phyloP scores from a whole-genome alignment of 2,888 invertebrate genomes.

The Glyphotaelius pellucidus region DNA sequence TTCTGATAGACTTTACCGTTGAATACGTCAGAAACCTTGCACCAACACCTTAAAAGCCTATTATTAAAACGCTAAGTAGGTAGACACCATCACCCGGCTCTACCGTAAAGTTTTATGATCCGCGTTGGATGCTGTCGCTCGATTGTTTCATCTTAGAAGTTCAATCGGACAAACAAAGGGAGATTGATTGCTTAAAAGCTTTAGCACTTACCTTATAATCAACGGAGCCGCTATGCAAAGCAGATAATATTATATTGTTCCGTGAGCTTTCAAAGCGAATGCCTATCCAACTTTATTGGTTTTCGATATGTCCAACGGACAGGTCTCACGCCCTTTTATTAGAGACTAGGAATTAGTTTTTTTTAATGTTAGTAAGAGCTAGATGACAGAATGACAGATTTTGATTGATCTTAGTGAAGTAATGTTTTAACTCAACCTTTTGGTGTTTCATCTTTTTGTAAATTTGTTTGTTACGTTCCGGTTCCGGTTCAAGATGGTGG shows the following conservation, averaged over 20 bases:
- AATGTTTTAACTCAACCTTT: neutral
- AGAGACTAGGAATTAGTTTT: neutral
- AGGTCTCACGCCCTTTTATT: neutral
- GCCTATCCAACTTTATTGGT: neutral
- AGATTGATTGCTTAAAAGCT: constrained; percentile 55
- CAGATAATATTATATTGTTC: neutral
- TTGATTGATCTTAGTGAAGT: too few relatives aligned
- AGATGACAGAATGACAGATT: neutral
- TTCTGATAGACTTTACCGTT: neutral
- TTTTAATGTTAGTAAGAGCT: neutral
- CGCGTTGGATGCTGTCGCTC: neutral
- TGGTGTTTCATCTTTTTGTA: too few relatives aligned
- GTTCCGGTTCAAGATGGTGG: too few relatives aligned
- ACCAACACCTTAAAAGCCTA: neutral
- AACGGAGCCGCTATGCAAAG: constrained; percentile 31
- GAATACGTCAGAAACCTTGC: neutral
- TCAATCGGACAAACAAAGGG: constrained; percentile 7
- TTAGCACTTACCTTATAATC: constrained; percentile 37
- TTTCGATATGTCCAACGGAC: neutral
- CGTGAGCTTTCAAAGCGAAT: constrained; percentile 9
- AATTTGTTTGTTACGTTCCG: too few relatives aligned
- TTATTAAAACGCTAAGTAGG: neutral
- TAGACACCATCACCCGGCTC: neutral
- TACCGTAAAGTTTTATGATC: constrained; percentile 4
- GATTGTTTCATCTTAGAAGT: constrained; percentile 6